phyloP scores from a whole-genome alignment of 2,888 invertebrate species.

The Drepana falcataria region DNA sequence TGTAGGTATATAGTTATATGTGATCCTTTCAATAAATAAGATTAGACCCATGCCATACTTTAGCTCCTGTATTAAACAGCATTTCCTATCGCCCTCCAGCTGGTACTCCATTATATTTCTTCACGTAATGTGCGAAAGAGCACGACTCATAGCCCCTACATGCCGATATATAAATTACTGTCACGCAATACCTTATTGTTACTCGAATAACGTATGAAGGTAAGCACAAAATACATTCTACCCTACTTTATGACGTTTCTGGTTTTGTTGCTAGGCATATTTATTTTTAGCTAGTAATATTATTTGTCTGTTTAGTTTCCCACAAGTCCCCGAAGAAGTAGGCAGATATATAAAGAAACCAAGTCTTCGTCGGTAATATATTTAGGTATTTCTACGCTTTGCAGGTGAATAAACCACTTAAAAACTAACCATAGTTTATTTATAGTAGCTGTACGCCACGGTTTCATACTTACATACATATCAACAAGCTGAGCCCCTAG shows the following conservation, averaged over 20 bases:
- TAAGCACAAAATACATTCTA: neutral
- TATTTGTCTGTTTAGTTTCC: too few species aligned
- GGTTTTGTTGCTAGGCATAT: neutral
- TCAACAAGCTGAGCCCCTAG: too few species aligned
- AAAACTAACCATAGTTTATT: too few species aligned
- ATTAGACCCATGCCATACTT: neutral
- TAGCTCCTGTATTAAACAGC: conserved; percentile 30
- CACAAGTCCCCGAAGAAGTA: too few species aligned
- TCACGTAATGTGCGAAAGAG: conserved; percentile 58
- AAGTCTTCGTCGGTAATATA: too few species aligned
- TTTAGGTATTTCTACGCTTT: too few species aligned
- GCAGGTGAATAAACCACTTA: too few species aligned
- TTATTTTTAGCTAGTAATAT: too few species aligned
- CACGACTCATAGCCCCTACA: conserved; percentile 53
- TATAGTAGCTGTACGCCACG: too few species aligned
- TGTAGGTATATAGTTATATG: too few species aligned
- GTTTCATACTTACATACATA: too few species aligned
- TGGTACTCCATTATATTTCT: conserved; percentile 55
- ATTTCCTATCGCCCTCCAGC: conserved; percentile 40
- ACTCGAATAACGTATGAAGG: conserved; percentile 33
- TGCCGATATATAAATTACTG: conserved; percentile 65
- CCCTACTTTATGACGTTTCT: neutral
- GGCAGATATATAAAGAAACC: too few species aligned
- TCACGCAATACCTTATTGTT: conserved; percentile 42
- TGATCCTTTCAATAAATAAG: neutral